A percentile compares a stretch with the other conserved stretches of the same genome.
phyloP scores from a whole-genome alignment of 2,113 vertebrate genomes.

The Hemiprocne comata region DNA sequence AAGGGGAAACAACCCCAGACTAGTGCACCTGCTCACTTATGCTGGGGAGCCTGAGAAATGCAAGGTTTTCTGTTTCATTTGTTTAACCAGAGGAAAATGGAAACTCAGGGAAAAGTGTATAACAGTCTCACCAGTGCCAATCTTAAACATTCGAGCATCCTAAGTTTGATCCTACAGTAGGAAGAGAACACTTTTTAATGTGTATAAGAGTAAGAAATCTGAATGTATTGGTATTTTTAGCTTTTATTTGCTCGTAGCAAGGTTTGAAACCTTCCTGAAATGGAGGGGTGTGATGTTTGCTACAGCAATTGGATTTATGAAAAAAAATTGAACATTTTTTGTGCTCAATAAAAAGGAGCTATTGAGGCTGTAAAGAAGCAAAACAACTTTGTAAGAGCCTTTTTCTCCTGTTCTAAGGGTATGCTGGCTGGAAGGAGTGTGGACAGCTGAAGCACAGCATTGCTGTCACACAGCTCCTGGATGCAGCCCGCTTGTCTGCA shows the following conservation, averaged over 20 bases:
- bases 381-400: neutral
- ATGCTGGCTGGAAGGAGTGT: neutral
- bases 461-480: neutral
- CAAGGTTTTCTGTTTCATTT: slow-evolving; percentile 2
- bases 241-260: neutral
- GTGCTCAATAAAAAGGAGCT: neutral
- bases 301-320: neutral
- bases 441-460: neutral
- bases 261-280: neutral
- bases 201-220: neutral
- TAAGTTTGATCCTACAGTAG: neutral
- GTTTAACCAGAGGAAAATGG: neutral
- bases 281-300: neutral
- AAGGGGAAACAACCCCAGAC: slow-evolving; percentile 23
- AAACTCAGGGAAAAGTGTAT: neutral
- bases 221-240: neutral
- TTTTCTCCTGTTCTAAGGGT: neutral
- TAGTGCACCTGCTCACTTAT: rapidly evolving
- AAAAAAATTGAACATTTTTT: neutral
- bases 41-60: neutral
- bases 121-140: neutral
- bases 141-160: neutral
- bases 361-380: neutral
- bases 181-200: neutral
- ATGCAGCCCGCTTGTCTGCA: neutral